Percentiles rank a stretch among this genome's conserved stretches.
Conservation (phyloP, 2,113 vertebrate genomes). For the Puffinus mauretanicus region DNA sequence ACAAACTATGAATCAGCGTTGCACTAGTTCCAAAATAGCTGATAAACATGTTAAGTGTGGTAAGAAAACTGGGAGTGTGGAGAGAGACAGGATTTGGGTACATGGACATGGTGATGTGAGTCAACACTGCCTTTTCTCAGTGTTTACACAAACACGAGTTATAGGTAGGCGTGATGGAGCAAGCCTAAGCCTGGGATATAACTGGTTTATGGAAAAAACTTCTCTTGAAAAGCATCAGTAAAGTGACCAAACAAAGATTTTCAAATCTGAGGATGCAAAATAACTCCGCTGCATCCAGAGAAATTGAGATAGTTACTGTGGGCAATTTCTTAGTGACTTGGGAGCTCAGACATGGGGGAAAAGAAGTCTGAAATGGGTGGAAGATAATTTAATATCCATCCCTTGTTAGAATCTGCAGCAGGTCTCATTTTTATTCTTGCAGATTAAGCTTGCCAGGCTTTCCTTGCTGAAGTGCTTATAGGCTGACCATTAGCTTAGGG, state of each 20-base stretch:
- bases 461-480: neutral
- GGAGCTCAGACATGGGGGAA: neutral
- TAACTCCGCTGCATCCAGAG: neutral
- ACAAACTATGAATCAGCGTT: neutral
- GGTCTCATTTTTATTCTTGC: neutral
- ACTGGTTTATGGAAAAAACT: neutral
- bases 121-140: neutral
- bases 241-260: neutral
- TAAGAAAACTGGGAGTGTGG: neutral
- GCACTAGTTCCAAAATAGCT: neutral
- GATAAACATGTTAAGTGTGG: neutral
- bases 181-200: neutral
- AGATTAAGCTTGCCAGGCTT: neutral
- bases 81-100: neutral
- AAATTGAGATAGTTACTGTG: neutral
- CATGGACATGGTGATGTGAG: neutral
- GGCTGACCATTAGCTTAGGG: neutral
- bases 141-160: neutral
- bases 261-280: neutral
- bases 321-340: neutral
- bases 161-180: neutral
- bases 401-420: neutral
- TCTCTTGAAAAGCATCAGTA: neutral
- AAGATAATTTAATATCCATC: neutral
- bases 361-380: neutral